Base-by-base conservation (phyloP, 2,113 vertebrate genomes). In the Leptodactylus fuscus region DNA sequence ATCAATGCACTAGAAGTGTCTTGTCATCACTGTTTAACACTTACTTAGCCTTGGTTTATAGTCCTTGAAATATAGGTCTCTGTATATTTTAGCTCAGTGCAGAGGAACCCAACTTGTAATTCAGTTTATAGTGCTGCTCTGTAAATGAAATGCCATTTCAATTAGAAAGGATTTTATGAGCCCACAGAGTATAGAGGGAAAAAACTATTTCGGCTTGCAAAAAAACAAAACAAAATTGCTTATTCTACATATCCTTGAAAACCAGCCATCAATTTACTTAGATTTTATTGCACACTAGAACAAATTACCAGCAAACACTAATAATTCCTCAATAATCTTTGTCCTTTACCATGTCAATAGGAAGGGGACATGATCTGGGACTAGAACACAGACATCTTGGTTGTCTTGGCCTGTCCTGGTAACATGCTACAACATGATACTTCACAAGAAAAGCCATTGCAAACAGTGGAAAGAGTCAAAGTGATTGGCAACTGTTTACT, bases 141-240 rank as follows among this genome's bases (percentile, higher is more conserved):
- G 24, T 44, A 73, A 44, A 22, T 41, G 12, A 75, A 75, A 75
- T 49, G 73, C 27, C 15, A 27, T 75, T 75, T 75, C 46, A 75
- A 75, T 75, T 75, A 75, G 15, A 44, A 38, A 51, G 3, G 48
- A 15, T 51, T 75, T 75, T 49, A 75, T 32, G 51, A 32, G 73
- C 24, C 73, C 73, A 49, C 7, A 20, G n/a, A 27, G 46, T 29
- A 27, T 18, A 27, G 12, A 27, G 32, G 12, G 34, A 13, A 51
- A 20, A 51, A 5, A 75, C 73, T 51, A 51, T 51, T 76, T 9
- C 49, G 27, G 20, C 46, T 49, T 10, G 8, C n/a, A n/a, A n/a
- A n/a, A n/a, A n/a, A n/a, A n/a, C n/a, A n/a, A n/a, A n/a, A n/a
- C n/a, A 32, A 76, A 76, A 51, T 18, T 53, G 32, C 74, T 51